These are phyloP conservation scores for Chondrosia reniformis DNA, from an alignment of 37 sponge, comb jelly and placozoan species.

Conservation along the genomic window DNA sequence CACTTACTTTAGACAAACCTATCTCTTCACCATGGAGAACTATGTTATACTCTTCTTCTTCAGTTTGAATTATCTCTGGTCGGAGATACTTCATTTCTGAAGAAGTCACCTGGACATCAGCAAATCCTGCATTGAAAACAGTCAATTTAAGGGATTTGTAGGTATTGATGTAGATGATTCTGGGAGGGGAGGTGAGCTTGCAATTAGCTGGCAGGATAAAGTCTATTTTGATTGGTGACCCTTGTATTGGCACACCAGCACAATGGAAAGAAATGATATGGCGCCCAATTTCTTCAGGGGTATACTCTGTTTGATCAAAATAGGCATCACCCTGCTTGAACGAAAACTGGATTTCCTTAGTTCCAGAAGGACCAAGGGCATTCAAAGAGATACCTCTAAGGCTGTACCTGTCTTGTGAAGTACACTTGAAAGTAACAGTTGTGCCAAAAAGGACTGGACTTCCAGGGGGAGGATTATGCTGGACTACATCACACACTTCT, in stretches of 20 bases:
- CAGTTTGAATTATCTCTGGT: background rate
- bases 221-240: slow-evolving; percentile 57
- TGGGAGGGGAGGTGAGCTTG: background rate
- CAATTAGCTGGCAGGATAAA: slow-evolving; percentile 61
- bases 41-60: slow-evolving; percentile 6
- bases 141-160: background rate
- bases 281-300: slow-evolving; percentile 59
- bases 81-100: background rate
- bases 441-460: slow-evolving; percentile 36
- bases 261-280: slow-evolving; percentile 66
- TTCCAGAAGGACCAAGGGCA: slow-evolving; percentile 30
- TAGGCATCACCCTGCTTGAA: slow-evolving; percentile 22
- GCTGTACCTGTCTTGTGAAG: slow-evolving; percentile 40
- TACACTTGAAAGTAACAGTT: slow-evolving; percentile 39
- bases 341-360: slow-evolving; percentile 23
- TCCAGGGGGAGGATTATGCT: slow-evolving; percentile 48
- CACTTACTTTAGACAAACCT: slow-evolving; percentile 9
- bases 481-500: slow-evolving; percentile 57
- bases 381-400: slow-evolving; percentile 33
- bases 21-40: background rate
- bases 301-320: slow-evolving; percentile 27
- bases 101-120: background rate
- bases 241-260: slow-evolving; percentile 79
- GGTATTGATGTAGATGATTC: background rate
- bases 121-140: slow-evolving; percentile 4